Base-by-base conservation (phyloP, 2,113 vertebrate species). In the Oncorhynchus tshawytscha region DNA sequence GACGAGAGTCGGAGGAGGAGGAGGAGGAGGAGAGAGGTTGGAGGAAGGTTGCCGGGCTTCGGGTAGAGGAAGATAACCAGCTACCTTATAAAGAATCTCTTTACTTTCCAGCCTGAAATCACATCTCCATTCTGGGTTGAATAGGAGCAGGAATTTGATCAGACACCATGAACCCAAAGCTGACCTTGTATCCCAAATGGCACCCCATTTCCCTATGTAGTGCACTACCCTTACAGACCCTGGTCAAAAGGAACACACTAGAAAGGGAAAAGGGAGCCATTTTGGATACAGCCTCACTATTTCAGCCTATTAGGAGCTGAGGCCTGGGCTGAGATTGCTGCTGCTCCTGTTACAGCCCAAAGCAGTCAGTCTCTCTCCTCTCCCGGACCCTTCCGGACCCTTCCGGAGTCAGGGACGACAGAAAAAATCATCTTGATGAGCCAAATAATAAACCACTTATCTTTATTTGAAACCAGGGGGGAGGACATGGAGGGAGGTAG, bases 111-210 rank as follows among this genome's bases (percentile, higher is more conserved):
- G 65, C 70, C 66, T 70, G 16, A 72, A 73, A 74, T 76, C 77
- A 78, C 72, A 70, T 78, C 90, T 88, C 82, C 83, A 83, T 86
- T 91, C 77, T 73, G 76, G 25, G 11, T 24, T 72, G 74, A 89
- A 80, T 34, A 34, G 59, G 80, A 86, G 78, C 69, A 65, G 74
- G 88, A 86, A 91, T 89, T 83, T 86, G 88, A 93, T 93, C 79
- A 92, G 86, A 94, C 87, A 82, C 91, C 76, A 73, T 80, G 87
- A 86, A 86, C 85, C 75, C 65, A 0, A 45, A 66, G 81, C 20
- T 83, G 90, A 93, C 91, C 90, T 86, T 24, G 12, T 4, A 15
- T 54, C 15, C 51, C 51, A 54, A 54, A 54, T 18, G 15, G 51
- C 51, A 16, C 5, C 51, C 51, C 16, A 18, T 18, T 54, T 15